These are phyloP conservation scores for Paramacrobiotus metropolitanus DNA, from an alignment of 1,140 invertebrate species.

Conservation along the genomic window DNA sequence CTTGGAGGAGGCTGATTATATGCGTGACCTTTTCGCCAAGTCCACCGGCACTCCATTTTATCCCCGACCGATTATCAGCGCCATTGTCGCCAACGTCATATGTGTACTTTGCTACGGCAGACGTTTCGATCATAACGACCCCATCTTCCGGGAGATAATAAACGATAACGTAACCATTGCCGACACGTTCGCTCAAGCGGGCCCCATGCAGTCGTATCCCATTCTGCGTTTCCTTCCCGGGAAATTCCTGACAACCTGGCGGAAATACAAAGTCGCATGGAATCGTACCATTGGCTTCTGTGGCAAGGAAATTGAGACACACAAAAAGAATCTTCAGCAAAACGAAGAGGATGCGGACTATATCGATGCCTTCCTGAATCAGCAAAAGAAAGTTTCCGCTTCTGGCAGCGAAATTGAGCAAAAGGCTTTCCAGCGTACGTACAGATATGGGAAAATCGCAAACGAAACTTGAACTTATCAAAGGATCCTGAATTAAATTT, in stretches of 20 bases:
- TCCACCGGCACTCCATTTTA: not conserved
- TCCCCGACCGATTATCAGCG: not conserved
- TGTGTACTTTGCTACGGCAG: not conserved
- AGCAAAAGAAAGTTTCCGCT: slow-evolving; percentile 29
- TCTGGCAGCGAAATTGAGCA: not conserved
- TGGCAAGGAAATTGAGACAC: not conserved
- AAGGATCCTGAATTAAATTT: not conserved
- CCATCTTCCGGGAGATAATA: not conserved
- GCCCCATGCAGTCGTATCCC: not conserved
- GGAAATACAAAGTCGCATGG: no score
- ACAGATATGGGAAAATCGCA: not conserved
- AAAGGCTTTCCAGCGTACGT: slow-evolving; percentile 6
- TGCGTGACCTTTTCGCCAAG: not conserved
- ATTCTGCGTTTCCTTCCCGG: not conserved
- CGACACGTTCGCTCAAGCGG: not conserved
- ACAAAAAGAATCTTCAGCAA: not conserved
- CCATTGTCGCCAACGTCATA: not conserved
- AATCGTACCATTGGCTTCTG: not conserved
- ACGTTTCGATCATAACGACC: not conserved
- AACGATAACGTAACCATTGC: not conserved
- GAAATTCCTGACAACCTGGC: not conserved
- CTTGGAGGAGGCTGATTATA: slow-evolving; percentile 20
- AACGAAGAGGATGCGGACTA: slow-evolving; percentile 32
- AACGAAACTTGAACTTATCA: not conserved
- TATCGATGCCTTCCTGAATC: slow-evolving; percentile 56